Base-by-base conservation (phyloP, 2,797 vertebrate genomes). In the Sus cebifrons region DNA sequence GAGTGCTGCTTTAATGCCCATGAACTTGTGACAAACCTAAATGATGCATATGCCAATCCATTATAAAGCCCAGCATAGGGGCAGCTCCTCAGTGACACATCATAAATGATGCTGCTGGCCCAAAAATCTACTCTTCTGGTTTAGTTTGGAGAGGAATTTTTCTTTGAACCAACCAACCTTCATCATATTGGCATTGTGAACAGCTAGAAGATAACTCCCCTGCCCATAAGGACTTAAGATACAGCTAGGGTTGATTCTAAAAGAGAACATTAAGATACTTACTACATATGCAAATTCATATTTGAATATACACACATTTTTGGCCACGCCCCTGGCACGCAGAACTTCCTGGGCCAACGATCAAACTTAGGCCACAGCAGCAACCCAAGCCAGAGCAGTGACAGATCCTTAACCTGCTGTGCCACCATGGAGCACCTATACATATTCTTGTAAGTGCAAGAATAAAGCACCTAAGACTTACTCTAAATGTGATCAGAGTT, bases 381-480 rank as follows among this genome's bases (percentile, higher is more conserved):
- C 44, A 49, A 49, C 44, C 44, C 44, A 49, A 49, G 44, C 44
- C 44, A 49, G 44, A 49, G 44, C 44, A 49, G 44, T 49, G 44
- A 49, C 44, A 49, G 44, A 49, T 49, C 44, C 9, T 49, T 49
- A 7, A 49, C 44, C 44, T 49, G 44, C 44, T 49, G 44, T 49
- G 44, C 44, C 44, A 49, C 44, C 44, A 49, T 4, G 44, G 44
- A 49, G 44, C 44, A 49, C 44, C 44, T 49, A 49, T 10, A 58
- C 29, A 32, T 20, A 58, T 21, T 32, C 36, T 10, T 89, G 60
- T n/a, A 90, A 83, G 64, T 54, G 25, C 20, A 87, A 90, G 73
- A 87, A 94, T 40, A 95, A 89, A 83, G 20, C 62, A 58, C 14
- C 9, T 18, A 82, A 84, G 58, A 78, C 16, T 93, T 67, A 94